phyloP scores from a whole-genome alignment of 2,113 vertebrate species.

The Otis tarda region DNA sequence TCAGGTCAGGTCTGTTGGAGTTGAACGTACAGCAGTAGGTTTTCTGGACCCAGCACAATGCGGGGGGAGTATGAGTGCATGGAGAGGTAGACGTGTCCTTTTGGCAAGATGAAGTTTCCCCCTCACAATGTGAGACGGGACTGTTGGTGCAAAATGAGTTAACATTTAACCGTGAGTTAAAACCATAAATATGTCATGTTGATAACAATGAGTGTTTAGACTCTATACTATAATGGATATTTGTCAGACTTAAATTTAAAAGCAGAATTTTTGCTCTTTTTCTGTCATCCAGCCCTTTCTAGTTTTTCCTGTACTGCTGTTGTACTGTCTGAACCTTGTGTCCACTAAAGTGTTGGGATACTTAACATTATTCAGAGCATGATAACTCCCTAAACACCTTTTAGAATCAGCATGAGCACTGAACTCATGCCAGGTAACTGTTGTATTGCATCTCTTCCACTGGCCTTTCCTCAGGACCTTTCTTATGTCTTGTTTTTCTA shows the following conservation, averaged over 20 bases:
- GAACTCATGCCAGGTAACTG: not conserved
- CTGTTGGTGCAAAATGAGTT: not conserved
- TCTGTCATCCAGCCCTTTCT: not conserved
- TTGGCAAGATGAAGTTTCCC: not conserved
- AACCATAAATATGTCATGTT: not conserved
- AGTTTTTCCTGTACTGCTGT: not conserved
- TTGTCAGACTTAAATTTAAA: not conserved
- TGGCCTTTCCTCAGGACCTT: not conserved
- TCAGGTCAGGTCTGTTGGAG: not conserved
- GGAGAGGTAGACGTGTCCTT: not conserved
- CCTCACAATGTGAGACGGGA: not conserved
- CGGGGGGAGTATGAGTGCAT: rapidly evolving
- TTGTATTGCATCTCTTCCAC: not conserved
- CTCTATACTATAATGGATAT: not conserved
- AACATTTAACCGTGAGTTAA: not conserved
- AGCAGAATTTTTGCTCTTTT: not conserved
- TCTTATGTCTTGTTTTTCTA: not conserved
- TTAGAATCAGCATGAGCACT: not conserved
- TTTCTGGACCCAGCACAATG: not conserved
- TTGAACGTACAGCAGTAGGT: not conserved
- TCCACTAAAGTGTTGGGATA: not conserved
- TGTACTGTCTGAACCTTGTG: not conserved
- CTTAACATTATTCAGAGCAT: not conserved
- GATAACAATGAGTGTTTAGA: not conserved
- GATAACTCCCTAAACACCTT: not conserved